Evolutionary conservation across 2,888 invertebrate species (phyloP).

Genomic region (Labia minor): DNA sequence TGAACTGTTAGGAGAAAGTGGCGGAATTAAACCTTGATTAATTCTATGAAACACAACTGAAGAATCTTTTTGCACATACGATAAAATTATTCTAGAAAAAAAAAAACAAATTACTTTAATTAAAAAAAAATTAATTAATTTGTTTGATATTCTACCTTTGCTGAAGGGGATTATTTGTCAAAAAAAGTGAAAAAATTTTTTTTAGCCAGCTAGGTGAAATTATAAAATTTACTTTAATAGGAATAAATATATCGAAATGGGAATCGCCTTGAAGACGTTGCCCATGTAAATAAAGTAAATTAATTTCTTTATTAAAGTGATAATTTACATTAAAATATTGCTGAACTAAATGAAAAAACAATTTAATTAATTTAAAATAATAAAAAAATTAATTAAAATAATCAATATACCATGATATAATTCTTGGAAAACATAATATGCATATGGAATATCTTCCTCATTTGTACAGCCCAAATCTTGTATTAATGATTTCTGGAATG

Average conservation of each 20-base stretch:
- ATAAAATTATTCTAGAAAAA: background rate
- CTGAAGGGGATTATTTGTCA: too few relatives aligned
- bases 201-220: background rate
- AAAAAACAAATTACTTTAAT: background rate
- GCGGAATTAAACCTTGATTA: background rate
- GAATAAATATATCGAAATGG: background rate
- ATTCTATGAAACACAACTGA: background rate
- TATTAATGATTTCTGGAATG: background rate
- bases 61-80: background rate
- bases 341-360: background rate
- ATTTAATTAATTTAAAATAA: background rate
- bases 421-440: background rate
- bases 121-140: too few relatives aligned
- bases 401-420: background rate
- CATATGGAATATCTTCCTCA: background rate
- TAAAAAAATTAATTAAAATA: too few relatives aligned
- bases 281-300: background rate
- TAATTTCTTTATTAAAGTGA: background rate
- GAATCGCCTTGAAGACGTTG: background rate
- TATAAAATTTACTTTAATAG: background rate
- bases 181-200: background rate
- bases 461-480: background rate
- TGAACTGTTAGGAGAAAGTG: background rate
- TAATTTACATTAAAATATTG: background rate
- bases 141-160: too few relatives aligned